Percentiles rank a stretch among this genome's conserved stretches.
Conservation (phyloP, 2,113 vertebrate species). For the Nothocercus nigrocapillus region DNA sequence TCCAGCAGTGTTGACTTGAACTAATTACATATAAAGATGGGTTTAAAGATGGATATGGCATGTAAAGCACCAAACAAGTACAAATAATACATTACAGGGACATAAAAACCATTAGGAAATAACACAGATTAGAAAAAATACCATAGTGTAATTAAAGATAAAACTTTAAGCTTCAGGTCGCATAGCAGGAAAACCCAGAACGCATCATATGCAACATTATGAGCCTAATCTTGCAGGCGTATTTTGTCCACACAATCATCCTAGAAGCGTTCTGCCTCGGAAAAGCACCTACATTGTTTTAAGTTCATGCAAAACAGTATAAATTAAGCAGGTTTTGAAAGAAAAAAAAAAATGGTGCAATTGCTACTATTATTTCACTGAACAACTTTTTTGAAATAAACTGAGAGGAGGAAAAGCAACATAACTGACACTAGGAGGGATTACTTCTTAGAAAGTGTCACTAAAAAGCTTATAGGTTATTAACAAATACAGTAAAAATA, state of each 20-base stretch:
- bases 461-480: neutral
- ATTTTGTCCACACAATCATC: neutral
- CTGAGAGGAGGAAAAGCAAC: neutral
- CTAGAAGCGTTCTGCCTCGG: neutral
- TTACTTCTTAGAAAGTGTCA: neutral
- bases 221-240: neutral
- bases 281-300: accelerated
- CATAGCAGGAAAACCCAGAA: neutral
- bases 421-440: neutral
- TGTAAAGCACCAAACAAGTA: accelerated
- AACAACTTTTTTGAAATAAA: neutral
- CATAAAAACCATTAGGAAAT: neutral
- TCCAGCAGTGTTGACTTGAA: neutral
- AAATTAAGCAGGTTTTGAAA: neutral
- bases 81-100: neutral
- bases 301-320: neutral
- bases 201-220: neutral
- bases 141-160: too few species aligned
- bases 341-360: neutral
- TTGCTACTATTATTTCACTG: neutral
- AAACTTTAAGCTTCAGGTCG: neutral
- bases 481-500: neutral
- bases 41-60: neutral
- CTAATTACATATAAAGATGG: neutral
- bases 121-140: neutral